Base-by-base conservation (phyloP, 2,888 invertebrate genomes). In the Pharmacophagus antenor region DNA sequence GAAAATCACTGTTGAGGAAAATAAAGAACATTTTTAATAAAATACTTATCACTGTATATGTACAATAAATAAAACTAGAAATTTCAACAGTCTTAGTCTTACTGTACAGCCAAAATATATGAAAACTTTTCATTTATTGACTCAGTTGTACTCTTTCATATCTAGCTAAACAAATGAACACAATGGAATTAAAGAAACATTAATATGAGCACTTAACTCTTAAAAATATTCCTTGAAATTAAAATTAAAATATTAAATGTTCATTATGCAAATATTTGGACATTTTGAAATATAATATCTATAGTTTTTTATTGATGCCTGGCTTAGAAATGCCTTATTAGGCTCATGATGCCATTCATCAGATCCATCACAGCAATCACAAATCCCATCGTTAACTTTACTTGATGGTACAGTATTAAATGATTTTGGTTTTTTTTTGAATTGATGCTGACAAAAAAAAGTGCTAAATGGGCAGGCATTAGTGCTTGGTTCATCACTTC, bases 361-460 rank as follows among this genome's bases (percentile, higher is more conserved):
- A 49, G 96, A 95, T n/a, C 96, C 97, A 86, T 97, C 97, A 82
- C 97, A 97, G 74, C 97, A 97, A 82, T 97, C 97, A 90, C 98
- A 98, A 66, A 98, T 94, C 7, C 97, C 96, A 92, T 99, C 98
- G 84, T 98, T 98, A 0, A 99, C 95, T 76, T 95, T 92, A 65
- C 94, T 94, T 1, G 98, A 96, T 10, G 95, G 93, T 67, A 92
- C 80, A 65, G 67, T 68, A 46, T 82, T 79, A 56, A 70, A 90
- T 85, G 69, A 85, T 77, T 88, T 69, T 2, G 74, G 65, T 61
- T 79, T 84, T 27, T 72, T 78, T 20, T 71, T 72, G 56, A 70
- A 71, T 92, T 96, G 83, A 74, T 86, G 80, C 62, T 91, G 88
- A 85, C 99, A 99, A 77, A 95, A 95, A 85, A 98, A 99, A 44